Conservation (phyloP, 2,888 invertebrate genomes). For the Microplitis manilae region DNA sequence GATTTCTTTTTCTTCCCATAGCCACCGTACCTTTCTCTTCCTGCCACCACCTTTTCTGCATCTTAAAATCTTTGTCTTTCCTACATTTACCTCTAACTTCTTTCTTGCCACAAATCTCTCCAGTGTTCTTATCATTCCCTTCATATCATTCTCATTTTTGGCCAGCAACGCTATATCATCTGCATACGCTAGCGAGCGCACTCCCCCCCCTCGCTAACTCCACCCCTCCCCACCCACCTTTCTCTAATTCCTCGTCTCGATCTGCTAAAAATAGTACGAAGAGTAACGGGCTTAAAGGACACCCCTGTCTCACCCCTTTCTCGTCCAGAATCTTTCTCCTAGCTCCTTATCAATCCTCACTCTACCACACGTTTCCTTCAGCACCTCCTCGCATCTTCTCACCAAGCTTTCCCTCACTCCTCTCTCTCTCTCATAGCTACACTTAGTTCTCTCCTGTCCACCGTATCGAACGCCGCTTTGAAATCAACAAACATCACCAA, state of each 20-base stretch:
- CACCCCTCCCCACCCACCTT: too few relatives aligned
- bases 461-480: too few relatives aligned
- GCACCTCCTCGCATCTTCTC: not conserved
- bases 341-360: not conserved
- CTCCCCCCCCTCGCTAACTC: not conserved
- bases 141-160: not conserved
- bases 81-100: not conserved
- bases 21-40: slow-evolving; percentile 11
- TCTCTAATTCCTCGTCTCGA: too few relatives aligned
- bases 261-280: too few relatives aligned
- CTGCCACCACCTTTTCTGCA: not conserved
- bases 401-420: slow-evolving; percentile 4
- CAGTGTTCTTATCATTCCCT: not conserved
- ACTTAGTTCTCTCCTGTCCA: not conserved
- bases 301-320: too few relatives aligned
- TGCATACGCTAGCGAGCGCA: slow-evolving; percentile 4
- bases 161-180: slow-evolving; percentile 3
- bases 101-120: too few relatives aligned
- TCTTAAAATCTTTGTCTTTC: not conserved
- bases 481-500: not conserved
- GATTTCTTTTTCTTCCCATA: slow-evolving; percentile 6
- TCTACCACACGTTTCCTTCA: not conserved
- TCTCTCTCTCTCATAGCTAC: not conserved
- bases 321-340: not conserved
- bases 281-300: too few relatives aligned